Conservation (phyloP, 2,797 vertebrate genomes). For the Peromyscus aztecus region DNA sequence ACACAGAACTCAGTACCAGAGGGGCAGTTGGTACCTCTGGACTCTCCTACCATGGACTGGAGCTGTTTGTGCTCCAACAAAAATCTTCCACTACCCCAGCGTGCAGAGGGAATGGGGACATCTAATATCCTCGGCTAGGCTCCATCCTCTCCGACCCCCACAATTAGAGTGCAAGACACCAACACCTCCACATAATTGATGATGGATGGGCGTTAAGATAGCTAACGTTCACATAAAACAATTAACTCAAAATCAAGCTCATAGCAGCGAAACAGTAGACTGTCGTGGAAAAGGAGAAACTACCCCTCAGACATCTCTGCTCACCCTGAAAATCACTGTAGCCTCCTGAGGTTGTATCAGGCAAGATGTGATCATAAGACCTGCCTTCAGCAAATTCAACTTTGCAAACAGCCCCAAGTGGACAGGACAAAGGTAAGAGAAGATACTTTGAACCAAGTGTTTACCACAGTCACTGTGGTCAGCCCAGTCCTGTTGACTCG, state of each 20-base stretch:
- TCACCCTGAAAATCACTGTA: neutral
- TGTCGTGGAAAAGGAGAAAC: neutral
- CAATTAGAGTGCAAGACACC: neutral
- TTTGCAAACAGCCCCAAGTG: neutral
- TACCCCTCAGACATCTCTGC: neutral
- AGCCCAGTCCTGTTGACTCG: neutral
- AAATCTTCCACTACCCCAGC: neutral
- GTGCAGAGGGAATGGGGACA: neutral
- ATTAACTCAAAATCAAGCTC: neutral
- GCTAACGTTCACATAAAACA: neutral
- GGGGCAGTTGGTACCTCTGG: neutral
- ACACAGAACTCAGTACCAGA: neutral
- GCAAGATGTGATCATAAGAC: neutral
- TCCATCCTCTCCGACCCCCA: neutral
- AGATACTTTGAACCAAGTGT: neutral
- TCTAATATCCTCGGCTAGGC: neutral
- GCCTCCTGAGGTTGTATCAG: neutral
- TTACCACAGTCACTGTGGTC: neutral
- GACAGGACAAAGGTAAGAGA: neutral
- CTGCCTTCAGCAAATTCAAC: neutral
- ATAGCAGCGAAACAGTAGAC: neutral
- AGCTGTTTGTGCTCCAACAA: neutral
- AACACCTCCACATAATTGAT: neutral
- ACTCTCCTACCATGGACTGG: neutral
- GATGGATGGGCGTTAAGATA: neutral